These are phyloP conservation scores for Pionites leucogaster DNA, from an alignment of 2,113 vertebrate species.

Conservation along the genomic window DNA sequence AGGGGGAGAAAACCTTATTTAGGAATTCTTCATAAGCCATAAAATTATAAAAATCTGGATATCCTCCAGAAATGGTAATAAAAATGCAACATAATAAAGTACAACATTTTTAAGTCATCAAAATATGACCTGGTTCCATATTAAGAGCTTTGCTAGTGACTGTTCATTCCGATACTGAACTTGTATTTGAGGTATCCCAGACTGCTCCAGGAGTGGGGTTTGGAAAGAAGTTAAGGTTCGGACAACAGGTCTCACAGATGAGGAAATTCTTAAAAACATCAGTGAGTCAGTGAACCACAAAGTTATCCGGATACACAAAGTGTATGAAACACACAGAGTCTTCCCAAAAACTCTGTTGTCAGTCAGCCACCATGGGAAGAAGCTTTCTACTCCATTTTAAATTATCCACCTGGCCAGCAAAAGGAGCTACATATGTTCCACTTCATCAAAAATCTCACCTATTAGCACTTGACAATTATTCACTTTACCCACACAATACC, in stretches of 20 bases:
- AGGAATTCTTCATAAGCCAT: not conserved
- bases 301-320: accelerated
- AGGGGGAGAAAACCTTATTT: not conserved
- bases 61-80: not conserved
- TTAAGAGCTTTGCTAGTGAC: not conserved
- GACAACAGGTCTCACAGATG: not conserved
- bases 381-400: not conserved
- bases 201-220: not conserved
- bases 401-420: accelerated
- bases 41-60: not conserved
- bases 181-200: not conserved
- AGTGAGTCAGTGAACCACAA: not conserved
- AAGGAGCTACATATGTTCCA: not conserved
- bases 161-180: not conserved
- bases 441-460: not conserved
- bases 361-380: not conserved
- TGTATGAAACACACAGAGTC: not conserved
- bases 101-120: not conserved
- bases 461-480: not conserved
- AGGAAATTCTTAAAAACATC: not conserved
- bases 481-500: not conserved
- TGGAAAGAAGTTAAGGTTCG: not conserved
- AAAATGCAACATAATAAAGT: not conserved
- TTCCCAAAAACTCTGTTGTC: not conserved
- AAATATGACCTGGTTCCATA: not conserved